Percentiles rank a stretch among this genome's conserved stretches.
phyloP scores from a whole-genome alignment of 2,797 vertebrate species.

The Hypotaenidia okinawae region DNA sequence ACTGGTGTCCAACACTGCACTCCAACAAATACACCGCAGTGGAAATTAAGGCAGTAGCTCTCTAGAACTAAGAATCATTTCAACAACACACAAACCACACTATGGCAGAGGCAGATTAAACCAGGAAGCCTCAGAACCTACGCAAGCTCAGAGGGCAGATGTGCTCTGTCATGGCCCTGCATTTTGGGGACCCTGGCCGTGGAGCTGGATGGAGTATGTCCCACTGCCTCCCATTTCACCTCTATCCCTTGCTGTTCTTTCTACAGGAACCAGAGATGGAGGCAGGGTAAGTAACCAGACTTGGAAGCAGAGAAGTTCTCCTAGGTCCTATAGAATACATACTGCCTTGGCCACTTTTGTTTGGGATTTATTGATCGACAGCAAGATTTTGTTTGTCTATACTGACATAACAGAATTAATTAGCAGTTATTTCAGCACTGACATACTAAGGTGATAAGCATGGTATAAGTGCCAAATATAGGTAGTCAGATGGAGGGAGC shows the following conservation, averaged over 20 bases:
- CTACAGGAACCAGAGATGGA: background rate
- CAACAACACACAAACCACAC: background rate
- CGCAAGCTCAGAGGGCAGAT: background rate
- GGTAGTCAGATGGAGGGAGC: background rate
- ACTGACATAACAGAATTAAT: background rate
- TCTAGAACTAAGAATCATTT: background rate
- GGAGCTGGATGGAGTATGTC: background rate
- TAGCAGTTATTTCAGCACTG: background rate
- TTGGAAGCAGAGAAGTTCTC: background rate
- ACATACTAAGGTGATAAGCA: background rate
- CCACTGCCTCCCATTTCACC: background rate
- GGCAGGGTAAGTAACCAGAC: background rate
- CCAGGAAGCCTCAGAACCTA: background rate
- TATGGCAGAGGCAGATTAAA: background rate
- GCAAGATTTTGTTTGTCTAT: background rate
- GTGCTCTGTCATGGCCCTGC: background rate
- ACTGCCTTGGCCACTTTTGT: background rate
- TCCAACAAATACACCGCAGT: background rate
- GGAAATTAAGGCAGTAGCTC: background rate
- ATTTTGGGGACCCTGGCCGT: accelerated
- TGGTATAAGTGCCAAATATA: background rate
- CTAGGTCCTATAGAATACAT: background rate
- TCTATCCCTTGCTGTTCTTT: background rate
- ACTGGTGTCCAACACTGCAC: background rate
- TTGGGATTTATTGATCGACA: background rate